Base-by-base conservation (phyloP, 2,888 invertebrate genomes). In the Scaptomyza tumidula region DNA sequence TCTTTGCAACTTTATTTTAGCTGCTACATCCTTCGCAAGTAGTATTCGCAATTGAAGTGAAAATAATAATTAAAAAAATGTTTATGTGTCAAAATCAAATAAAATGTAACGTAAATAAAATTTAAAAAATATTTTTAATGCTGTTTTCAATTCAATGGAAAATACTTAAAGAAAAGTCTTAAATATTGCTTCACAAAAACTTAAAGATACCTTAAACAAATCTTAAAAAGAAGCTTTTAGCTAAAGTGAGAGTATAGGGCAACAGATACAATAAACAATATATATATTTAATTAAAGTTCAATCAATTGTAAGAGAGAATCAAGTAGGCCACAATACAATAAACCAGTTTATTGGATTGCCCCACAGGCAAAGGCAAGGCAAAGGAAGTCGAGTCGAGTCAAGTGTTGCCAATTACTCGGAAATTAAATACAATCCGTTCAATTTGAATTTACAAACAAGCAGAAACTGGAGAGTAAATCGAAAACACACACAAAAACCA, bases 51-150 rank as follows among this genome's bases (percentile, higher is more conserved):
- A n/a, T n/a, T n/a, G n/a, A n/a, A n/a, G 24, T 24, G 5, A 24
- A 24, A 24, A 24, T 24, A 24, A 24, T 24, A 24, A 24, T 24
- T 2, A 29, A 29, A 29, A 6, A 29, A 6, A 6, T 41, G 60
- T 43, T 45, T 35, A 49, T 53, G 39, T 56, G 52, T 62, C 56
- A 44, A 69, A 59, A 46, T 45, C 33, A 52, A 52, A 52, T 49
- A 43, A n/a, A 63, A 53, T 44, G 5, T 45, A 46, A 37, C 48
- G 14, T 27, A 33, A 71, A 71, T 56, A 68, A 72, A 74, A 14
- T 45, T 11, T 57, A 45, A n/a, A 43, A 46, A 50, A 45, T 19
- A 37, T 10, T 2, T 3, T 0, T 11, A 16, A 9, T 0, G n/a
- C 29, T 29, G 6, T n/a, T 19, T 41, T 37, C 33, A 33, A 10